A percentile compares a stretch with the other conserved stretches of the same genome.
phyloP scores from a whole-genome alignment of 2,797 vertebrate genomes.

The Oceanodroma leucorhoa region DNA sequence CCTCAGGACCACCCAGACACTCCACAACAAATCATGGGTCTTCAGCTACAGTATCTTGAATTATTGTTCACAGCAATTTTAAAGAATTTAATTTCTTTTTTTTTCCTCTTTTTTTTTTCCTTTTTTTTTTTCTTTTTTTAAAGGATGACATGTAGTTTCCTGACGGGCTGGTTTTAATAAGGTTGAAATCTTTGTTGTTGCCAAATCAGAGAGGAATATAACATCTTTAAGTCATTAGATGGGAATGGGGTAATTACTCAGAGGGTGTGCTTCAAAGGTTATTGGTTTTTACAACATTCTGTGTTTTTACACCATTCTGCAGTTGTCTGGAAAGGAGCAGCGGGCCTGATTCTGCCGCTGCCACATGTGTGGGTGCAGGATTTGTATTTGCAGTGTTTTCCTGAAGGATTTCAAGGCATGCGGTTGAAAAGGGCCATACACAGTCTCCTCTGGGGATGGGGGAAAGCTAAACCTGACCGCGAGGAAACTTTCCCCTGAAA shows the following conservation, averaged over 20 bases:
- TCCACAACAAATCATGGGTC: slow-evolving; percentile 35
- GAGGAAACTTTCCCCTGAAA: background rate
- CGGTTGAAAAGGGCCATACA: background rate
- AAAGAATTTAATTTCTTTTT: slow-evolving; percentile 16
- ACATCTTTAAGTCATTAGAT: slow-evolving; percentile 75
- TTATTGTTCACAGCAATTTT: slow-evolving; percentile 53
- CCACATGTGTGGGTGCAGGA: background rate
- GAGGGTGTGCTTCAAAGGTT: slow-evolving; percentile 69
- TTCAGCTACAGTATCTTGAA: slow-evolving; percentile 57
- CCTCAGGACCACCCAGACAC: slow-evolving; percentile 62
- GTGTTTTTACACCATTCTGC: slow-evolving; percentile 45
- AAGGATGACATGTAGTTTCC: slow-evolving; percentile 66
- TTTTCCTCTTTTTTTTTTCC: accelerated
- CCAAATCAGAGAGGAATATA: slow-evolving; percentile 65
- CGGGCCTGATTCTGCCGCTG: background rate
- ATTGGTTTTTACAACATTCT: slow-evolving; percentile 52
- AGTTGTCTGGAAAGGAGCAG: slow-evolving; percentile 34
- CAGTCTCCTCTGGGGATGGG: background rate
- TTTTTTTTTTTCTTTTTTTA: background rate
- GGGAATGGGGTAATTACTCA: slow-evolving; percentile 65
- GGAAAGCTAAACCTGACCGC: accelerated
- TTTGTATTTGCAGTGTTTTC: background rate
- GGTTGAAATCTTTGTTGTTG: slow-evolving; percentile 69
- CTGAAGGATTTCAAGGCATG: background rate
- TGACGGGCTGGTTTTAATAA: slow-evolving; percentile 73